A percentile compares a stretch with the other conserved stretches of the same genome.
Evolutionary conservation across 1,140 invertebrate genomes (phyloP).

Genomic region (Bradysia coprophila): DNA sequence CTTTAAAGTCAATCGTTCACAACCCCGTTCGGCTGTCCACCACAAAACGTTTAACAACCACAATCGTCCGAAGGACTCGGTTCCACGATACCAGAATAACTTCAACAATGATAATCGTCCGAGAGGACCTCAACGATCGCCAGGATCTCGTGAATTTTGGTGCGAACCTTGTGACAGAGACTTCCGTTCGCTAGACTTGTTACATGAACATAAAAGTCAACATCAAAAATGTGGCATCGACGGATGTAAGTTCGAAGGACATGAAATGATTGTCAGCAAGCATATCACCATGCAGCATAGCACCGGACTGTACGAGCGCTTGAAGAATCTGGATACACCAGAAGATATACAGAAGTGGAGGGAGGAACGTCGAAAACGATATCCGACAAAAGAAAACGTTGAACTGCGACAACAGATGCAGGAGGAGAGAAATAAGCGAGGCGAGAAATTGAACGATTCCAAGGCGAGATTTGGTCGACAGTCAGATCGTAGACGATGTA

Average conservation of each 20-base stretch:
- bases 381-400: constrained; percentile 53
- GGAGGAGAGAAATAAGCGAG: constrained; percentile 43
- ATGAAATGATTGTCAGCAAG: constrained; percentile 55
- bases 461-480: constrained; percentile 25
- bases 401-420: constrained; percentile 37
- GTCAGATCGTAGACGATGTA: constrained; percentile 14
- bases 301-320: constrained; percentile 55
- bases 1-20: too few species aligned
- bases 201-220: constrained; percentile 40
- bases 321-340: constrained; percentile 47
- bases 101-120: too few species aligned
- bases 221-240: constrained; percentile 60
- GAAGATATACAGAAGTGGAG: constrained; percentile 72
- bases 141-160: constrained; percentile 18
- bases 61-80: not conserved
- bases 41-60: not conserved
- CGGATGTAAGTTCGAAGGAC: constrained; percentile 61
- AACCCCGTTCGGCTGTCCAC: not conserved
- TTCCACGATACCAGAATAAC: too few species aligned
- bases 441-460: constrained; percentile 38
- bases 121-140: too few species aligned
- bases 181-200: constrained; percentile 34
- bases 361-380: constrained; percentile 53
- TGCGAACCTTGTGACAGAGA: constrained; percentile 63
- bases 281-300: constrained; percentile 66